Conservation (phyloP, 1,140 invertebrate species). For the Pomacea maculata region DNA sequence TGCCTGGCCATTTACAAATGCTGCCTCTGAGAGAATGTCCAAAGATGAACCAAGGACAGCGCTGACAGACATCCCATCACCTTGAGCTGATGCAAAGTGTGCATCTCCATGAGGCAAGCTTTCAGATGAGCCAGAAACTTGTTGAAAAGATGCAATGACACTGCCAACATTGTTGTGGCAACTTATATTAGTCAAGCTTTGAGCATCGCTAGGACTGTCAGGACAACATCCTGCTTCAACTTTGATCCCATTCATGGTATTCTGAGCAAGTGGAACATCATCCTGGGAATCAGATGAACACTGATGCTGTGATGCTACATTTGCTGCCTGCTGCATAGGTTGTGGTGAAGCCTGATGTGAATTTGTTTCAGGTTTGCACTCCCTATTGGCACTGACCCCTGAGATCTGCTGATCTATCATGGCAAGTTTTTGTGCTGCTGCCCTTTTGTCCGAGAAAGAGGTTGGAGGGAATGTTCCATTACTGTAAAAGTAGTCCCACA, state of each 20-base stretch:
- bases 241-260: too few relatives aligned
- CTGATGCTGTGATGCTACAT: background rate
- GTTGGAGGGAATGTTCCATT: slow-evolving; percentile 54
- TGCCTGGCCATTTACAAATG: slow-evolving; percentile 17
- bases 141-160: too few relatives aligned
- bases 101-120: too few relatives aligned
- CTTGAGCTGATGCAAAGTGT: background rate
- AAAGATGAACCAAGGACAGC: slow-evolving; percentile 35
- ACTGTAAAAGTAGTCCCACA: slow-evolving; percentile 57
- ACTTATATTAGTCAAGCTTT: too few relatives aligned
- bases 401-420: slow-evolving; percentile 18
- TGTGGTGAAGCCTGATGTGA: too few relatives aligned
- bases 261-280: background rate
- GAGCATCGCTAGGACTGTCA: too few relatives aligned
- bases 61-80: background rate
- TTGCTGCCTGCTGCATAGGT: too few relatives aligned
- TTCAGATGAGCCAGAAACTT: too few relatives aligned
- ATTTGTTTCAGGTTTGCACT: too few relatives aligned
- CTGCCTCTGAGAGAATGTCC: slow-evolving; percentile 50
- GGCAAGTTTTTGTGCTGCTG: slow-evolving; percentile 20
- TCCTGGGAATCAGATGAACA: background rate
- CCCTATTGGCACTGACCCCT: slow-evolving; percentile 25
- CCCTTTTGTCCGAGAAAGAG: slow-evolving; percentile 33
- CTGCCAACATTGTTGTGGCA: too few relatives aligned
- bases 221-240: too few relatives aligned